Base-by-base conservation (phyloP, 2,113 vertebrate species). In the Caranx ignobilis region DNA sequence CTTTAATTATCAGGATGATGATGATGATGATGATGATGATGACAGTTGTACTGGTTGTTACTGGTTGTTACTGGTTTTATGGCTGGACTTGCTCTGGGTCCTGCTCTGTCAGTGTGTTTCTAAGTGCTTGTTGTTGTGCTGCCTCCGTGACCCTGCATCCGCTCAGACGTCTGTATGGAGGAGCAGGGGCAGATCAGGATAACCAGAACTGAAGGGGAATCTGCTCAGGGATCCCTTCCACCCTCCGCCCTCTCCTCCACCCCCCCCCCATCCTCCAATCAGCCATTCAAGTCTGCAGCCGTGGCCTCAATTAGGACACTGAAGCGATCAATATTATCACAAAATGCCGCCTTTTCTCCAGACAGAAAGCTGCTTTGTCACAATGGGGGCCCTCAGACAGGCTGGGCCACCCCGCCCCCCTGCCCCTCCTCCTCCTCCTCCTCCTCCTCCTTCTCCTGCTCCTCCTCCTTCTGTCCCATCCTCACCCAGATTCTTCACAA, bases 261-360 rank as follows among this genome's bases (percentile, higher is more conserved):
- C 26, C 26, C 26, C 54, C 15, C 39, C 81, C 67, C 69, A 56
- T 2, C 67, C 76, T 39, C 48, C 41, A 48, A 62, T 81, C 77
- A 67, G 21, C 50, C 71, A 68, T 72, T 79, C 84, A 89, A n/a
- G 72, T 83, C 19, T 61, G 66, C 68, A 69, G 32, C 45, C 63
- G 26, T 62, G 62, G 64, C 71, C 85, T 87, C 85, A 89, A 81
- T 89, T 83, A 88, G 85, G 69, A 65, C 84, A 86, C 76, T 81
- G 85, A 88, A 90, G 81, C 87, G 83, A 91, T 93, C 93, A 85
- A 90, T 94, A 92, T 26, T 81, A 12, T 39, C 54, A 81, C 76
- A 83, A 75, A 82, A 75, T 78, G 85, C 71, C 68, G 60, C 75
- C 61, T 75, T 83, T 65, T 76, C 78, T 82, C 76, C 88, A 88